Evolutionary conservation across 2,888 invertebrate species (phyloP).

Genomic region (Aelia acuminata): DNA sequence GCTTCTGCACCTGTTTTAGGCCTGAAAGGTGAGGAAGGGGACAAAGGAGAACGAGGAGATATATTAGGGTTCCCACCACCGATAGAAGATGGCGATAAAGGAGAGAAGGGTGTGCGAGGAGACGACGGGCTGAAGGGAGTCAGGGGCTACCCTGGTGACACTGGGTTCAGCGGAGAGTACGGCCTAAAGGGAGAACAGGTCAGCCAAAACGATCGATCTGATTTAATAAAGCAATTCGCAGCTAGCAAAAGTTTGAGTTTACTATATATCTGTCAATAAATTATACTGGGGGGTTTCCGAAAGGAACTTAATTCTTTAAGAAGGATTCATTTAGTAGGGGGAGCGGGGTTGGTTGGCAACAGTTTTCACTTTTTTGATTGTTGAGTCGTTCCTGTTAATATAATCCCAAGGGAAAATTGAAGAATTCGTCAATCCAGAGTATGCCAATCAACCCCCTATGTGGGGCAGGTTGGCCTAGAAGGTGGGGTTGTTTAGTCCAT

Average conservation of each 20-base stretch:
- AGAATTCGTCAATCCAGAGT: too few species aligned
- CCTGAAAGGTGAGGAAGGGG: slow-evolving; percentile 45
- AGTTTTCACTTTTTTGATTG: too few species aligned
- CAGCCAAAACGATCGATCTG: too few species aligned
- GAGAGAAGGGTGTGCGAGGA: slow-evolving; percentile 28
- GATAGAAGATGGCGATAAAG: neutral
- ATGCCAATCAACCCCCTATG: too few species aligned
- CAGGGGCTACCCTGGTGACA: slow-evolving; percentile 79
- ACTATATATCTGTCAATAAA: neutral
- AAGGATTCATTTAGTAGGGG: too few species aligned
- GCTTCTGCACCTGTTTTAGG: slow-evolving; percentile 20
- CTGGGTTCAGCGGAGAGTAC: slow-evolving; percentile 79
- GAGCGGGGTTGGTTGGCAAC: too few species aligned
- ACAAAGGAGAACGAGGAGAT: slow-evolving; percentile 9
- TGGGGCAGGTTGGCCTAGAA: too few species aligned
- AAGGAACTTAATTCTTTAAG: too few species aligned
- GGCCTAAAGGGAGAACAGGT: slow-evolving; percentile 70
- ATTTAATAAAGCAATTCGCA: neutral
- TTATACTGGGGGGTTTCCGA: too few species aligned
- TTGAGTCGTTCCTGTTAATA: too few species aligned
- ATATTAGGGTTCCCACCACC: neutral
- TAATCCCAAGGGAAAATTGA: too few species aligned
- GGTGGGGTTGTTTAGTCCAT: too few species aligned
- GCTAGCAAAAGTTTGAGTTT: neutral
- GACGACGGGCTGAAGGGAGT: slow-evolving; percentile 76